These are phyloP conservation scores for Bothrops jararaca DNA, from an alignment of 2,113 vertebrate species.

Conservation along the genomic window DNA sequence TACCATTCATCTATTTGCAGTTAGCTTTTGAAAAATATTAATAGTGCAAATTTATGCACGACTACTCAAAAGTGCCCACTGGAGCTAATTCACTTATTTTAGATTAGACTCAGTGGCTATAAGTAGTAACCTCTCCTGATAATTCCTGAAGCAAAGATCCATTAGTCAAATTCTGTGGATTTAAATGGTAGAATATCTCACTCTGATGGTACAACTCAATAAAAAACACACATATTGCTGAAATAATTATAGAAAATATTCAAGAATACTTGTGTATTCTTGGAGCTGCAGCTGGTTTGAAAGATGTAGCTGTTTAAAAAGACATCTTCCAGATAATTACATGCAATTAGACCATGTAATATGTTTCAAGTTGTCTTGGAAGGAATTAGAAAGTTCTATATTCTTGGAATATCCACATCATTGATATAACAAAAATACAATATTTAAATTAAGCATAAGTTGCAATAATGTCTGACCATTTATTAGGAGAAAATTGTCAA, in stretches of 20 bases:
- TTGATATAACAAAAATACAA: constrained; percentile 26
- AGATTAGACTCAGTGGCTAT: neutral
- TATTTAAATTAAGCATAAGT: constrained; percentile 31
- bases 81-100: neutral
- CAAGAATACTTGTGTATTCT: neutral
- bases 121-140: neutral
- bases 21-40: neutral
- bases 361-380: neutral
- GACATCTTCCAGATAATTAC: neutral
- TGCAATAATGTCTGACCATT: constrained; percentile 37
- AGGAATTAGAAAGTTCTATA: neutral
- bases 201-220: neutral
- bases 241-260: neutral
- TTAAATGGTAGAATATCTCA: neutral
- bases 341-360: neutral
- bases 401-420: neutral
- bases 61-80: neutral
- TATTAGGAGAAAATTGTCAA: constrained; percentile 47
- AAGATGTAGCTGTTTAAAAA: neutral
- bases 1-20: neutral
- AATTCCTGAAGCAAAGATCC: neutral
- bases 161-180: neutral
- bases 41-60: neutral
- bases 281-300: neutral
- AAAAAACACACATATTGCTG: neutral